Evolutionary conservation across 64 coral and sea anemone species (phyloP), one percentile per base, ranked within the genome.

Genomic region (Catalaphyllia jardinei): DNA sequence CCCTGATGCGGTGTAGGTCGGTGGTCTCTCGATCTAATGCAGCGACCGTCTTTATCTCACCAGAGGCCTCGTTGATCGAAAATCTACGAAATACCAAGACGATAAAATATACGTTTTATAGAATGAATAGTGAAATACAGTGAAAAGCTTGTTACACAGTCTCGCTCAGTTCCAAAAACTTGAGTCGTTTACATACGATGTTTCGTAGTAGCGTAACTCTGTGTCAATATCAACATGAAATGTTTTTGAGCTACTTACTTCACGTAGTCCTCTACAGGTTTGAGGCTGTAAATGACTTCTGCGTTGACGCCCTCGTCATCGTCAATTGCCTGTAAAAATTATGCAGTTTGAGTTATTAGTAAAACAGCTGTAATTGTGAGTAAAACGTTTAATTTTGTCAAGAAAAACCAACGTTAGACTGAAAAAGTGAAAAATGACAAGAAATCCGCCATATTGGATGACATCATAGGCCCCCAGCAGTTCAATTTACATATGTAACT

Each of bases 11-110:
- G 51, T 93, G 94, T 24, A 29, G 69, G 20, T 77, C 87, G 3
- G 15, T 29, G 28, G 94, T 78, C 87, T 96, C 94, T 28, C 94
- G 91, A 51, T 96, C 94, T 18, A 96, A 75, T 29, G 82, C 67
- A 9, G 89, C 46, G 10, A 91, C 61, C 46, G 94, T 96, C 69
- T 74, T 91, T 50, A 96, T 93, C 49, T 89, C 91, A 18, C 94
- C 94, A 8, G 87, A 90, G 31, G 88, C 87, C 52, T 52, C 80
- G 29, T 91, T 73, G 24, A 96, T 89, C 14, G 61, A 64, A 79
- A 96, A 96, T 75, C 94, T 96, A 71, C 19, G 18, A 12, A 57
- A 67, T 2, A 75, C 10, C 42, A 46, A 46, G 42, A 46, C 42
- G 4, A 5, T 3, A 46, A 8, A 46, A 46, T 46, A 6, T 46